Evolutionary conservation across 2,888 invertebrate genomes (phyloP).

Genomic region (Orthosia cruda): DNA sequence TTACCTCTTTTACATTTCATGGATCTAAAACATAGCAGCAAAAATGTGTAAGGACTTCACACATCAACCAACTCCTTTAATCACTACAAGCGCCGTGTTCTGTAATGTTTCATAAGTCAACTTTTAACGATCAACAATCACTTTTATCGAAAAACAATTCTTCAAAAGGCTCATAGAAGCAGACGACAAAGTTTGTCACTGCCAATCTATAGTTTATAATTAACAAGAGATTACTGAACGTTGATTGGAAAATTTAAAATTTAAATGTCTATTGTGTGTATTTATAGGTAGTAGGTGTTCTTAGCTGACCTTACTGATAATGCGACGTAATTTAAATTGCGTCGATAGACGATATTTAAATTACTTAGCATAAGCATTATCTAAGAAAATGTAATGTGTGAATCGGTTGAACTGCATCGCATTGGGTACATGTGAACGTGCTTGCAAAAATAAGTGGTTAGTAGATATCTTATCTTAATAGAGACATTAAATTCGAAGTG

Average conservation of each 20-base stretch:
- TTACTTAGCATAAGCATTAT: too few relatives aligned
- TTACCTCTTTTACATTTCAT: background rate
- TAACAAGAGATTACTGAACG: conserved; percentile 47
- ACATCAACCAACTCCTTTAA: background rate
- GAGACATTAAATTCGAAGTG: too few relatives aligned
- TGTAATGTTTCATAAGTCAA: background rate
- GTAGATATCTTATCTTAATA: background rate
- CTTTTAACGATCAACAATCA: background rate
- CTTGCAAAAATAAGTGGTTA: too few relatives aligned
- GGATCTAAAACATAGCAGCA: too few relatives aligned
- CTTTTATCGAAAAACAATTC: conserved; percentile 5
- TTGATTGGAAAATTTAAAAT: conserved; percentile 39
- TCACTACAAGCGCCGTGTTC: background rate
- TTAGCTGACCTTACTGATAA: too few relatives aligned
- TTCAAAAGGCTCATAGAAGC: conserved; percentile 1
- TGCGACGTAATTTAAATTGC: too few relatives aligned
- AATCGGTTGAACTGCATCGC: too few relatives aligned
- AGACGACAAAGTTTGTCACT: conserved; percentile 21
- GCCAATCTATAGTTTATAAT: conserved; percentile 52
- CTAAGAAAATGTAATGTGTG: too few relatives aligned
- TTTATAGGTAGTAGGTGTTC: background rate
- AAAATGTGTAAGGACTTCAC: too few relatives aligned
- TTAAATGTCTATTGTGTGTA: background rate
- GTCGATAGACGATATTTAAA: too few relatives aligned
- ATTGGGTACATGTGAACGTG: too few relatives aligned